These are phyloP conservation scores for Pseudocheirus occidentalis DNA, from an alignment of 2,797 vertebrate species.

Conservation along the genomic window DNA sequence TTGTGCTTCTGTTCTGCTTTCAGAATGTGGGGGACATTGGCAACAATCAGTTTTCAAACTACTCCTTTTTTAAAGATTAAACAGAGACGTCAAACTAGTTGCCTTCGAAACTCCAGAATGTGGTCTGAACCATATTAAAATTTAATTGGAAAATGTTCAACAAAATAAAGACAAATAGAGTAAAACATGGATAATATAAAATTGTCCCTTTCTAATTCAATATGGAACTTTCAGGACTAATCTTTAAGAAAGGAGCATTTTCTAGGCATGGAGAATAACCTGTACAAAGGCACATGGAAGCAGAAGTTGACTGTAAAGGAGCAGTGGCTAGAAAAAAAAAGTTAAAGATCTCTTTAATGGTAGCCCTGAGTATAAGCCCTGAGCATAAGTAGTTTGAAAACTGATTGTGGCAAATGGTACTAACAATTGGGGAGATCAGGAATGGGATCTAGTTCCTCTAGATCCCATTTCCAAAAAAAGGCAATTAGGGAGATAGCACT, in stretches of 20 bases:
- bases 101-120: not conserved
- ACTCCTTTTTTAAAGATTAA: not conserved
- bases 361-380: too few species aligned
- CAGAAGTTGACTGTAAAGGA: too few species aligned
- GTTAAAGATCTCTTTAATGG: too few species aligned
- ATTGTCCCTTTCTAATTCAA: not conserved
- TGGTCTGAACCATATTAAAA: not conserved
- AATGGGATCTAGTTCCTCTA: not conserved
- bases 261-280: too few species aligned
- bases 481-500: too few species aligned
- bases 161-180: not conserved
- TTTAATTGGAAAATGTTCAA: not conserved
- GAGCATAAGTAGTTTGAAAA: too few species aligned
- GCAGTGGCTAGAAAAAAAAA: too few species aligned
- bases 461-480: not conserved
- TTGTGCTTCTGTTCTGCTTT: not conserved
- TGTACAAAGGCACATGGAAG: too few species aligned
- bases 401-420: not conserved
- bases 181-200: not conserved
- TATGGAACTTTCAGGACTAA: not conserved
- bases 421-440: not conserved
- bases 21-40: not conserved
- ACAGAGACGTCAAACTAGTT: not conserved
- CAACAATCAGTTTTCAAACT: not conserved
- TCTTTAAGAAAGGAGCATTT: too few species aligned